Evolutionary conservation across 1,140 invertebrate genomes (phyloP), one percentile per base, ranked within the genome.

Genomic region (Magallana angulata): DNA sequence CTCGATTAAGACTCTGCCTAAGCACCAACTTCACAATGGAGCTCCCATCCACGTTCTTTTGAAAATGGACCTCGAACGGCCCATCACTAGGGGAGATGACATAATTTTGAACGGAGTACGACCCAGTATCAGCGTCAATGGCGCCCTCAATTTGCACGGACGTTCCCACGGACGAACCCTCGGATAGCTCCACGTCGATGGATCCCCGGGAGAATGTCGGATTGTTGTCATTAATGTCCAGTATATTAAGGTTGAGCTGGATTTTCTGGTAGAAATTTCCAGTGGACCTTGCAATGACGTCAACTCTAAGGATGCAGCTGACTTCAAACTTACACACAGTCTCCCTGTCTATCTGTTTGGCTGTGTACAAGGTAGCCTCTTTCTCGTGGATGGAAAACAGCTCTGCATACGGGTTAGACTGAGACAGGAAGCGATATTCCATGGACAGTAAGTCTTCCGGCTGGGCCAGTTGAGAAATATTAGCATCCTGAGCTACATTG

Each of bases 191-290:
- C 18, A 90, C 36, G 9, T 64, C 84, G 24, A 84, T 87, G 14
- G 36, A 60, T 6, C 87, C 57, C 6, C 85, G 68, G 7, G 96
- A 96, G 94, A 98, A 98, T 16, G 97, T 95, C 0, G 98, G 98
- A 86, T 96, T 96, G 93, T 99, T 98, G 94, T 99, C 98, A 93
- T 99, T 99, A 90, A 97, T 97, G 92, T 99, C 98, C 0, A 96
- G 92, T 0, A 99, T 96, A 1, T 96, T 95, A 1, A 99, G 96
- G 16, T 96, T 95, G 5, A 99, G 96, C 76, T 91, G 96, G 96
- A 81, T 88, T 83, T 90, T 93, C 59, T 89, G 83, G 85, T 91
- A 93, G 81, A 91, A 93, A 9, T 90, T 90, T n/a, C 90, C 90
- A 9, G 89, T 89, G 14, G 91, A 89, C 80, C 91, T 91, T 2